These are phyloP conservation scores for Carlito syrichta DNA, from an alignment of 2,113 vertebrate species.

Conservation along the genomic window DNA sequence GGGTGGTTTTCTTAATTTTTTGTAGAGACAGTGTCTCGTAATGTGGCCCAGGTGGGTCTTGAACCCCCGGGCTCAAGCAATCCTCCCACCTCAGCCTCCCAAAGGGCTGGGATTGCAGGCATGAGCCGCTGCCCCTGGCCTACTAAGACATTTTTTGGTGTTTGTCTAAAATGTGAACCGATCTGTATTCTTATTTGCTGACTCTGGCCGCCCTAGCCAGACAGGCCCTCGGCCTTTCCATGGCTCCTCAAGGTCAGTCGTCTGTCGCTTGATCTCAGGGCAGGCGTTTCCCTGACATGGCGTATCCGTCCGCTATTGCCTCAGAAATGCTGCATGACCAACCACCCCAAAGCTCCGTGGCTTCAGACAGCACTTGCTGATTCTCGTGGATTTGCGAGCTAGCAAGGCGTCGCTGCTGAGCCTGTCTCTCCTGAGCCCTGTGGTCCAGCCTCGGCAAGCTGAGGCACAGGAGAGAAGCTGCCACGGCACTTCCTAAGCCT, in stretches of 20 bases:
- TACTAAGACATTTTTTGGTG: neutral
- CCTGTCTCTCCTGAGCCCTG: neutral
- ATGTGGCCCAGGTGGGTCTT: too few relatives aligned
- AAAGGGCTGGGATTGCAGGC: too few relatives aligned
- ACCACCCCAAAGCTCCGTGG: neutral
- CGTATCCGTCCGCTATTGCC: neutral
- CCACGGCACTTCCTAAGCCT: neutral
- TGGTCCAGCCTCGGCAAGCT: too few relatives aligned
- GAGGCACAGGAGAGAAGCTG: too few relatives aligned
- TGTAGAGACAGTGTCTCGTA: too few relatives aligned
- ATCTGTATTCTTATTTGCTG: neutral
- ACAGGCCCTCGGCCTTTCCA: neutral
- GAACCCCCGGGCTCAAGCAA: too few relatives aligned
- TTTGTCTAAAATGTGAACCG: neutral
- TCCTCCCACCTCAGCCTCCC: too few relatives aligned
- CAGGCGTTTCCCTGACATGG: neutral
- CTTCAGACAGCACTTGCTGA: neutral
- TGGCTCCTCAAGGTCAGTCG: neutral
- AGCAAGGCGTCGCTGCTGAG: neutral
- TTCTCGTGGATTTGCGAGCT: neutral
- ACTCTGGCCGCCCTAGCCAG: neutral
- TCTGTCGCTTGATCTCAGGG: neutral
- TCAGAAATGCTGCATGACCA: neutral
- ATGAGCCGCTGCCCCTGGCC: too few relatives aligned
- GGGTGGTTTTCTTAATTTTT: too few relatives aligned